Conservation (phyloP, 2,888 invertebrate species). For the Pimpla rufipes region DNA sequence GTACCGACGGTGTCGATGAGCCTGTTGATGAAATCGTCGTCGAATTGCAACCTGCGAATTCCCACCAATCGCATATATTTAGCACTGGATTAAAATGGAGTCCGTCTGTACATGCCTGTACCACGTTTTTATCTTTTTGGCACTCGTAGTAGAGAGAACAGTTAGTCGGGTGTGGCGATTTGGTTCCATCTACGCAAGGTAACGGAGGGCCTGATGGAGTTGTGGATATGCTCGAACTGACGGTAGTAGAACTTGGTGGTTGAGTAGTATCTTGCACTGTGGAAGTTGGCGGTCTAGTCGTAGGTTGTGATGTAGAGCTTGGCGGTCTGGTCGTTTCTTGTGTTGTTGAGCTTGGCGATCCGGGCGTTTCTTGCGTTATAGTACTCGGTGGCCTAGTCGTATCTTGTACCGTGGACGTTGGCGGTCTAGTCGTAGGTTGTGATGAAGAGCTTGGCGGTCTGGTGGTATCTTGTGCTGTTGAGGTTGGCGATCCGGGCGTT, state of each 20-base stretch:
- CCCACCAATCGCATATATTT: slow-evolving; percentile 66
- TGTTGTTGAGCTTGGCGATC: not conserved
- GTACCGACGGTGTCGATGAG: slow-evolving; percentile 15
- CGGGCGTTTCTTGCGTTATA: not conserved
- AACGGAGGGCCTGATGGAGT: slow-evolving; percentile 36
- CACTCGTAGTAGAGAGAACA: slow-evolving; percentile 75
- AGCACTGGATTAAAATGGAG: slow-evolving; percentile 67
- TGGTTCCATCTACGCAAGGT: slow-evolving; percentile 22
- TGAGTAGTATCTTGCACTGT: not conserved
- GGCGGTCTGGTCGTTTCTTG: not conserved
- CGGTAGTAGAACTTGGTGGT: not conserved
- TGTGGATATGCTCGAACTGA: not conserved
- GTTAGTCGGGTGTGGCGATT: slow-evolving; percentile 65
- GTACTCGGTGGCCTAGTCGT: not conserved
- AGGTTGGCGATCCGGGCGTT: not conserved
- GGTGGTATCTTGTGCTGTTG: not conserved
- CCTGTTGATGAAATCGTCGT: slow-evolving; percentile 3
- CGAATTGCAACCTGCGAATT: slow-evolving; percentile 57
- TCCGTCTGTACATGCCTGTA: slow-evolving; percentile 66
- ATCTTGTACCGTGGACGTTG: not conserved
- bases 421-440: not conserved
- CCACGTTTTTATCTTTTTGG: slow-evolving; percentile 58
- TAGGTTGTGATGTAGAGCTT: not conserved
- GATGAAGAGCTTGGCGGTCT: not conserved
- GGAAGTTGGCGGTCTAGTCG: not conserved